Base-by-base conservation (phyloP, 1,140 invertebrate genomes). In the Lasioglossum baleicum region DNA sequence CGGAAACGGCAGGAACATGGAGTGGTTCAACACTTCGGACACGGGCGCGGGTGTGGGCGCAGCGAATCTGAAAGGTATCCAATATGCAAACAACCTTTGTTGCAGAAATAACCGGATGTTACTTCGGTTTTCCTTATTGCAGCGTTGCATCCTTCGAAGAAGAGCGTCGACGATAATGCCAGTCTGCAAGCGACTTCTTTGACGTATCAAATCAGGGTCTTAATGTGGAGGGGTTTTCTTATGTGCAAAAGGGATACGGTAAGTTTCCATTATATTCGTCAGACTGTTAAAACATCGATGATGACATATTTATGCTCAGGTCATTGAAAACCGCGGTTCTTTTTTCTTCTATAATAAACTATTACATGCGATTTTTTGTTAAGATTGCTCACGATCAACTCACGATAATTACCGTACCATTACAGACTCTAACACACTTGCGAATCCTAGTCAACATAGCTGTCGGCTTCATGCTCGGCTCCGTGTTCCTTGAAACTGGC, bases 341-440 rank as follows among this genome's bases (percentile, higher is more conserved):
- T 8, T 10, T 44, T 44, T 44, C 8, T 8, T 44, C 10, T 1
- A 11, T 44, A 44, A 10, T 7, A 44, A 10, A 10, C 10, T 8
- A 44, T 44, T 44, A 11, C 42, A 44, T 11, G 42, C 7, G 7
- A 11, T 44, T 11, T 48, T 13, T 13, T 48, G 44, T 48, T 48
- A 2, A 35, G 35, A 35, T 35, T 5, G 44, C 44, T 48, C 44
- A 48, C 15, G 17, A 20, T 2, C 5, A 53, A 15, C n/a, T 20
- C 26, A 26, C 26, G 26, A 58, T 8, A 58, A 58, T 58, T n/a
- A 8, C 20, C 6, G 15, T 56, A 6, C n/a, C 20, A 7, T 90
- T 95, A 51, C 93, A 98, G 96, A 99, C 98, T 2, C 93, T 99
- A 91, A 99, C 98, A 0, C 96, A 98, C 88, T 94, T 99, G 64